phyloP scores from a whole-genome alignment of 2,888 invertebrate genomes.

The Cylindroiulus punctatus region DNA sequence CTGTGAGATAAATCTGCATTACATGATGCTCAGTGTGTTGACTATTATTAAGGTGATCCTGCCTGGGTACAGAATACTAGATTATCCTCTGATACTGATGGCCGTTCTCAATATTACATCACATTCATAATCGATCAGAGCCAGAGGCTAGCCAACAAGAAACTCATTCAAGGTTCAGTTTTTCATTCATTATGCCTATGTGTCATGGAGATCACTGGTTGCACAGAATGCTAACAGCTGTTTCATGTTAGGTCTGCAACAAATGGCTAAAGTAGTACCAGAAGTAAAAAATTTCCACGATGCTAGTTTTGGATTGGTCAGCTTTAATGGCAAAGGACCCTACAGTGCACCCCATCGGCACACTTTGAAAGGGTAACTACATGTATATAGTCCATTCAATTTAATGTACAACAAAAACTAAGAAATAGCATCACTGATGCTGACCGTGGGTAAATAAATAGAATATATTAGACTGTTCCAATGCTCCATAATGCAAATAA shows the following conservation, averaged over 20 bases:
- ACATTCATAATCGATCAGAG: background rate
- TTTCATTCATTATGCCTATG: background rate
- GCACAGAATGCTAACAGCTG: background rate
- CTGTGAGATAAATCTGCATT: too few relatives aligned
- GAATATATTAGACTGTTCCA: too few relatives aligned
- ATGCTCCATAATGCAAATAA: too few relatives aligned
- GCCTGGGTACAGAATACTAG: background rate
- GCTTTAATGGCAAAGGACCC: background rate
- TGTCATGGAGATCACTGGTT: too few relatives aligned
- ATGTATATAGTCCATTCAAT: background rate
- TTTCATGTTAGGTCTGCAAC: background rate
- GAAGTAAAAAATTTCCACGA: background rate
- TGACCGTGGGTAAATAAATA: too few relatives aligned
- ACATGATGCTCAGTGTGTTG: too few relatives aligned
- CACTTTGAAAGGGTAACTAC: background rate
- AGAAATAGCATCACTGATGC: background rate
- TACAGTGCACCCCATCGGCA: background rate
- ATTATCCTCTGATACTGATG: background rate
- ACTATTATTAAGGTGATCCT: background rate
- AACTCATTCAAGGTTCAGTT: background rate
- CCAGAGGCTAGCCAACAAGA: background rate
- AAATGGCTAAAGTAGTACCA: background rate
- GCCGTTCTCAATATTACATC: background rate
- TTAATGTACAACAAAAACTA: background rate
- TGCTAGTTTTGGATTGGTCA: background rate